Percentiles rank a stretch among this genome's conserved stretches.
Evolutionary conservation across 1,140 invertebrate genomes (phyloP).

Genomic region (Drosophila tropicalis): DNA sequence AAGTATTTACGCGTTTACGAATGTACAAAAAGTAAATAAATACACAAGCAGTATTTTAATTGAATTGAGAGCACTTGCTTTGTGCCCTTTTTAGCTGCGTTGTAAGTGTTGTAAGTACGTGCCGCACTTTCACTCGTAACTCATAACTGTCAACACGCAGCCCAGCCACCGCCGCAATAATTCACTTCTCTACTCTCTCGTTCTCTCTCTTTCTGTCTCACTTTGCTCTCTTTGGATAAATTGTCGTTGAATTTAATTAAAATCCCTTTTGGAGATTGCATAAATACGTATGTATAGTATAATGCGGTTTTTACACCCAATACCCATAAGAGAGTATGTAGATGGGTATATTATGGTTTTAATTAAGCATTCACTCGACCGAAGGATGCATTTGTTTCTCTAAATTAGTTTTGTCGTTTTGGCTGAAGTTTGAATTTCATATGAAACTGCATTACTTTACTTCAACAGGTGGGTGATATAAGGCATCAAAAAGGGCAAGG

Average conservation of each 20-base stretch:
- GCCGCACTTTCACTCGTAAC: slow-evolving; percentile 37
- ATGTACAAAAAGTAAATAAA: neutral
- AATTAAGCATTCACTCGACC: too few relatives aligned
- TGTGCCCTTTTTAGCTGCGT: slow-evolving; percentile 25
- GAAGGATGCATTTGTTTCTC: too few relatives aligned
- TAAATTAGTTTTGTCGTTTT: too few relatives aligned
- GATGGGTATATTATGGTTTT: neutral
- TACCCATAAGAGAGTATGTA: neutral
- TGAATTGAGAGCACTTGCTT: slow-evolving; percentile 50
- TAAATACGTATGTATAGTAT: slow-evolving; percentile 11
- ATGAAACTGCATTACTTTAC: too few relatives aligned
- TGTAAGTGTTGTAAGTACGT: slow-evolving; percentile 21
- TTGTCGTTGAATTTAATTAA: slow-evolving; percentile 69
- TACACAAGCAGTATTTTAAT: slow-evolving; percentile 50
- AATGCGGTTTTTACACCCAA: slow-evolving; percentile 3
- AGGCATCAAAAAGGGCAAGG: too few relatives aligned
- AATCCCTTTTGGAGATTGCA: slow-evolving; percentile 45
- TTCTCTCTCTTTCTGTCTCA: neutral
- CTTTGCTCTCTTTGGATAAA: slow-evolving; percentile 43
- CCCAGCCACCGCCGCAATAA: neutral
- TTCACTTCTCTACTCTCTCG: neutral
- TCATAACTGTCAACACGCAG: slow-evolving; percentile 61
- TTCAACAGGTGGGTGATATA: too few relatives aligned
- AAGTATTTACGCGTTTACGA: slow-evolving; percentile 37
- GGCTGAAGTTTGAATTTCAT: too few relatives aligned